Conservation (phyloP, 2,113 vertebrate genomes). For the Salminus brasiliensis region DNA sequence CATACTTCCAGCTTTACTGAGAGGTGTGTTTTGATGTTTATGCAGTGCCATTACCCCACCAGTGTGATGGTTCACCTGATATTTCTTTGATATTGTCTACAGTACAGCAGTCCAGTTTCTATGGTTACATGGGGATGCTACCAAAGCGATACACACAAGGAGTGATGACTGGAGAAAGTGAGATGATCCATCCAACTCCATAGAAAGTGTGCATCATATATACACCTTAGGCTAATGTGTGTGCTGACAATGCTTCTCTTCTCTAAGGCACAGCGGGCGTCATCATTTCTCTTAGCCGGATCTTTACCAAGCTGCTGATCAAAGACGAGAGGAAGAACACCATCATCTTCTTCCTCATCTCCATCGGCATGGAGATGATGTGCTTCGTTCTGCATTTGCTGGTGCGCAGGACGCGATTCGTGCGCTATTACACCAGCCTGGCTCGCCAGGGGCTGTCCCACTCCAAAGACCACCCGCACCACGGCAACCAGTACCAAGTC, state of each 20-base stretch:
- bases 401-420: conserved; percentile 88
- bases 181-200: conserved; percentile 67
- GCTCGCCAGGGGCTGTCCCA: conserved; percentile 65
- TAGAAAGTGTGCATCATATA: not conserved
- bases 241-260: not conserved
- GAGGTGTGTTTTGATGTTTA: not conserved
- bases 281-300: conserved; percentile 94
- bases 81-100: conserved; percentile 46
- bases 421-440: conserved; percentile 83
- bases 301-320: conserved; percentile 96
- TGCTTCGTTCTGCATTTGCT: conserved; percentile 93
- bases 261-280: conserved; percentile 90
- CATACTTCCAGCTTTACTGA: not conserved
- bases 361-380: conserved; percentile 89
- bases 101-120: conserved; percentile 99
- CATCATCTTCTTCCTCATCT: conserved; percentile 96
- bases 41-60: not conserved
- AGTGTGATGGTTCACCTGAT: not conserved
- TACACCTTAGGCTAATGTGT: not conserved
- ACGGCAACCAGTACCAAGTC: conserved; percentile 81
- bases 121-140: conserved; percentile 98
- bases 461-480: conserved; percentile 58
- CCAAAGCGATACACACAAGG: conserved; percentile 98
- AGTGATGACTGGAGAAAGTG: conserved; percentile 98
- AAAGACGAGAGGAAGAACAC: conserved; percentile 88